phyloP scores from a whole-genome alignment of 2,797 vertebrate species.

The Lemur catta region DNA sequence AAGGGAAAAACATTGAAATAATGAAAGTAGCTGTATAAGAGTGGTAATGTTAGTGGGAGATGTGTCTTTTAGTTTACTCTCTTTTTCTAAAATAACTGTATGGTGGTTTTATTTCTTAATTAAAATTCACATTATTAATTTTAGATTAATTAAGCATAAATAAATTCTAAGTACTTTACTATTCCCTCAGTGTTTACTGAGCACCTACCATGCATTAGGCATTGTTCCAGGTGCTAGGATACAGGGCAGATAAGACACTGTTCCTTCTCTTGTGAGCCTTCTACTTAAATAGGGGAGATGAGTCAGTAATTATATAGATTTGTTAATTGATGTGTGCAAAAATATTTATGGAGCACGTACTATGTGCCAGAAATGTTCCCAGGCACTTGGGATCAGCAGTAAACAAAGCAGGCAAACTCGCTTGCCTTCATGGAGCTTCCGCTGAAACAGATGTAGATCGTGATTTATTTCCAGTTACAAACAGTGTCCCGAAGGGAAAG shows the following conservation, averaged over 20 bases:
- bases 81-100: neutral
- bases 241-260: neutral
- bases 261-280: neutral
- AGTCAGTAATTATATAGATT: neutral
- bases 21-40: neutral
- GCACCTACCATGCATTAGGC: neutral
- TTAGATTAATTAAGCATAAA: neutral
- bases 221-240: neutral
- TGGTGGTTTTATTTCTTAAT: neutral
- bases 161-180: neutral
- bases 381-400: neutral
- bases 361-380: neutral
- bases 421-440: neutral
- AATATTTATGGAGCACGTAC: neutral
- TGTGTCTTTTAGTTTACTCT: neutral
- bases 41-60: neutral
- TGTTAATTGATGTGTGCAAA: neutral
- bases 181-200: neutral
- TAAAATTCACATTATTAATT: neutral
- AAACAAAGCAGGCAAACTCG: neutral
- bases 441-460: neutral
- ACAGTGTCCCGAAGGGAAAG: neutral
- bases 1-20: conserved; percentile 34
- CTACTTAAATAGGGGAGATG: neutral
- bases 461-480: neutral